Percentiles rank a stretch among this genome's conserved stretches.
phyloP scores from a whole-genome alignment of 2,888 invertebrate species.

The Anoncus sp. region DNA sequence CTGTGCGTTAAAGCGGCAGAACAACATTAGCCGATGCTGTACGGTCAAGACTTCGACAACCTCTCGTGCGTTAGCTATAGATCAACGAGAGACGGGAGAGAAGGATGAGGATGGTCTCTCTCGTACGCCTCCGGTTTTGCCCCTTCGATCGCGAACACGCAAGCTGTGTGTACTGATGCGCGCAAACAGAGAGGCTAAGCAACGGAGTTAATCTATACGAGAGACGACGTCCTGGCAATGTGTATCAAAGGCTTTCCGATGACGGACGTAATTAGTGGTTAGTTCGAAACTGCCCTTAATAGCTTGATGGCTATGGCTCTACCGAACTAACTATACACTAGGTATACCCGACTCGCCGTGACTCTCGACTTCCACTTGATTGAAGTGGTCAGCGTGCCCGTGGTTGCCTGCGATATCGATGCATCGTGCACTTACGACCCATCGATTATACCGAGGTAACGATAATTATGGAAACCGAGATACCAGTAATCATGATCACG shows the following conservation, averaged over 20 bases:
- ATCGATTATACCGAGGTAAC: constrained; percentile 36
- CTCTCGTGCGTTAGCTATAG: constrained; percentile 76
- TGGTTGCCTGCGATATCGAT: constrained; percentile 20
- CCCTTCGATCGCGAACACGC: constrained; percentile 18
- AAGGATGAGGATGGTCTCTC: constrained; percentile 54
- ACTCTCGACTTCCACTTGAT: constrained; percentile 54
- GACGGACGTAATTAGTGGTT: constrained; percentile 77
- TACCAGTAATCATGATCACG: constrained; percentile 11
- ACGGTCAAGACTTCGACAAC: constrained; percentile 77
- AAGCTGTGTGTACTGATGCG: constrained; percentile 48
- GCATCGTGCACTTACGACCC: neutral
- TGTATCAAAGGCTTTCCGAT: constrained; percentile 68
- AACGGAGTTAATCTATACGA: constrained; percentile 46
- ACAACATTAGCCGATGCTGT: constrained; percentile 56
- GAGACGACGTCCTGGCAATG: constrained; percentile 27
- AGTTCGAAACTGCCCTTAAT: constrained; percentile 61
- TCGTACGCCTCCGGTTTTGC: constrained; percentile 46
- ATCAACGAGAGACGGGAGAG: constrained; percentile 71
- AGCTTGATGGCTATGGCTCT: constrained; percentile 44
- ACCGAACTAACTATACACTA: constrained; percentile 21
- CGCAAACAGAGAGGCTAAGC: constrained; percentile 39
- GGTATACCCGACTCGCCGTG: constrained; percentile 17
- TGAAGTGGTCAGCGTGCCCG: constrained; percentile 44
- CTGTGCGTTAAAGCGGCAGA: constrained; percentile 73
- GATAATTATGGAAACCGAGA: constrained; percentile 37